Evolutionary conservation across 2,797 vertebrate species (phyloP), one percentile per base, ranked within the genome.

Genomic region (Gallinago nigripennis): DNA sequence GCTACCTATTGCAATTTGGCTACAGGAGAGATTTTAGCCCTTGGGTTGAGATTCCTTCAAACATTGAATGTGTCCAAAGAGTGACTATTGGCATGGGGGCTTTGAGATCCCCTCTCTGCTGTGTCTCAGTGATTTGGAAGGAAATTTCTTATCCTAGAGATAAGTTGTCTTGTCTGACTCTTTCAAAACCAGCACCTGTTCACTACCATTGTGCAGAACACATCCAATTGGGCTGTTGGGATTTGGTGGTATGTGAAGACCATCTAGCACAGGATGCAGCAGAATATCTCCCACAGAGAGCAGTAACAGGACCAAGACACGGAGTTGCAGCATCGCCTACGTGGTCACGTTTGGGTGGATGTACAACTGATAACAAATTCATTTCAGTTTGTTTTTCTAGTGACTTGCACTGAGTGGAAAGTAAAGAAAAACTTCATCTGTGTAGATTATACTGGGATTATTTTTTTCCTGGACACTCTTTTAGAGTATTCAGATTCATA

Each of bases 231-330:
- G n/a, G 33, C 35, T 71, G 4, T 14, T 77, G 51, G 28, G 53
- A 11, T 85, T 41, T 54, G 48, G 24, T 80, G 56, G 16, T 45
- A 37, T n/a, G 53, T 65, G 45, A 75, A 12, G 30, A 78, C 31
- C 10, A 3, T 39, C 24, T 72, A 50, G 9, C 13, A 46, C 31
- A 56, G 1, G 5, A 30, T 18, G 30, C 54, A 87, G 53, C 25
- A 71, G 57, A 28, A 31, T 0, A 1, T 56, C 41, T 54, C 21
- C 27, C 12, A 17, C 0, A 5, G 63, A 86, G n/a, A 51, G 9
- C 25, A 76, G 12, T 43, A 69, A 65, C 28, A 79, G 48, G 46
- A 72, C 37, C 45, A 75, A 86, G 37, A 35, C 1, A 5, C 1
- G 12, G 19, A 86, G 12, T 35, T 65, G 31, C 12, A 37, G 6